Base-by-base conservation (phyloP, 2,888 invertebrate genomes). In the Salticus scenicus region DNA sequence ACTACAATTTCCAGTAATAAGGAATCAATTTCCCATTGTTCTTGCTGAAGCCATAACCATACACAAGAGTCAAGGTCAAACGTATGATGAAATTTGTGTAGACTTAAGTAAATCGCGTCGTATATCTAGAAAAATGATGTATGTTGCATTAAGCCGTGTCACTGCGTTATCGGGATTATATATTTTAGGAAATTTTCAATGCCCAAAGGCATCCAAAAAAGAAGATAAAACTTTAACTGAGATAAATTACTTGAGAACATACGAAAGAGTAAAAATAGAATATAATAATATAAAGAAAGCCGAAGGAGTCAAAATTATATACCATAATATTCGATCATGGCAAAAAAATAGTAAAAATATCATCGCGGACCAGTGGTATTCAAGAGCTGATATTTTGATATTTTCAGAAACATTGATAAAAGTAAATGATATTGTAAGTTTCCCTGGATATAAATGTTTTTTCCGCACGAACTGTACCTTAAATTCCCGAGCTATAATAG, bases 11-110 rank as follows among this genome's bases (percentile, higher is more conserved):
- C 12, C 37, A 14, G 10, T 79, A 1, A 41, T 14, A 1, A 71
- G 88, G 42, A 72, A 27, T 5, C 89, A 89, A 77, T 89, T 89
- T 77, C 89, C 89, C 12, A 27, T 89, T 2, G 72, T 87, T n/a
- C 51, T 87, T 1, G 89, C 88, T 0, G 88, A 89, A 72, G 88
- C 83, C 20, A 88, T 88, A 30, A 89, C 89, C 8, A 87, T 89
- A 33, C 57, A 79, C 7, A 89, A 89, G 73, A 47, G 84, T 0
- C 89, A 89, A 85, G 89, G 89, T 10, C 41, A 30, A 8, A 80
- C 87, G 0, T 82, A 37, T 47, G n/a, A 76, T 30, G n/a, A 30
- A 31, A 2, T 30, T 37, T 27, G 14, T 1, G 31, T 57, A 14
- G 51, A 20, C 20, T 42, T 7, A 28, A 42, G 12, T 14, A 41